phyloP scores from a whole-genome alignment of 2,797 vertebrate species.

The Gastrophryne carolinensis region DNA sequence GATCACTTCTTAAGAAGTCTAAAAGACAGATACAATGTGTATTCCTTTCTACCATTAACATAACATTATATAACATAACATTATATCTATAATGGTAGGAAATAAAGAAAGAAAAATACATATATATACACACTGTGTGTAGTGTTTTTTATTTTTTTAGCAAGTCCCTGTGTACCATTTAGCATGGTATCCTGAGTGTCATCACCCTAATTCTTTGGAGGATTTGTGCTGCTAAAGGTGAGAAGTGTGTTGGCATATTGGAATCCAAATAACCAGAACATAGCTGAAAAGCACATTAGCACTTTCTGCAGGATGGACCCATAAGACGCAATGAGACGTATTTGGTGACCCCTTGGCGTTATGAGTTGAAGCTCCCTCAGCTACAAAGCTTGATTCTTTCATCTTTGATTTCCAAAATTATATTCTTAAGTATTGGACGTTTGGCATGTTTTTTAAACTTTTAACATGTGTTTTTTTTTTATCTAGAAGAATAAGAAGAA shows the following conservation, averaged over 20 bases:
- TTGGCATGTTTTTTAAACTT: too few species aligned
- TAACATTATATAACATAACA: too few species aligned
- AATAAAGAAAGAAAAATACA: not conserved
- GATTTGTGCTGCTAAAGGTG: slow-evolving; percentile 62
- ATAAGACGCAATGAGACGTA: slow-evolving; percentile 51
- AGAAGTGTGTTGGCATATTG: slow-evolving; percentile 59
- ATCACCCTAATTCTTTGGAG: slow-evolving; percentile 72
- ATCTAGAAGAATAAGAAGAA: too few species aligned
- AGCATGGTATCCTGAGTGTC: slow-evolving; percentile 66
- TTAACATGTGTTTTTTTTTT: too few species aligned
- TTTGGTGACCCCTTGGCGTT: slow-evolving; percentile 40
- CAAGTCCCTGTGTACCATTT: slow-evolving; percentile 65
- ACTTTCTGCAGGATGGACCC: slow-evolving; percentile 62
- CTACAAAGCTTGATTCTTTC: not conserved
- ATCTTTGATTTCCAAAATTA: too few species aligned
- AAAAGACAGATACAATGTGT: not conserved
- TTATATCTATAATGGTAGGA: not conserved
- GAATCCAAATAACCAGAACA: slow-evolving; percentile 61
- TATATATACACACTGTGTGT: not conserved
- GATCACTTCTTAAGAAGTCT: too few species aligned
- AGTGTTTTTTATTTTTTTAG: slow-evolving; percentile 13
- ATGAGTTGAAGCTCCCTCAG: slow-evolving; percentile 29
- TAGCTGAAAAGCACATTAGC: slow-evolving; percentile 74
- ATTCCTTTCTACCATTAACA: not conserved
- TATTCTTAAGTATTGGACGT: not conserved